Conservation (phyloP, 2,888 invertebrate species). For the Pantelozetes paolii region DNA sequence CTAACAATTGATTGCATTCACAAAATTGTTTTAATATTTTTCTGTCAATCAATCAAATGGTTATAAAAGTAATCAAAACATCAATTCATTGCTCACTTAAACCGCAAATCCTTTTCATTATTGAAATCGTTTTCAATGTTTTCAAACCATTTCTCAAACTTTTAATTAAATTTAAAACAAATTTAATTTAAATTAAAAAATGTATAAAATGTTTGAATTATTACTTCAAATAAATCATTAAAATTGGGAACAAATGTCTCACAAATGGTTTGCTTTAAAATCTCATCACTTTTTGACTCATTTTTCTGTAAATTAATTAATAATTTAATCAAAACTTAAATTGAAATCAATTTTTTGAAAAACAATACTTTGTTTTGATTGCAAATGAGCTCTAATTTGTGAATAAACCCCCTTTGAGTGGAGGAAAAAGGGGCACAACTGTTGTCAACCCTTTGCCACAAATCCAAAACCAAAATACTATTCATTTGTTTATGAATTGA, state of each 20-base stretch:
- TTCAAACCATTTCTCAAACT: slow-evolving; percentile 33
- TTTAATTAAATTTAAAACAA: neutral
- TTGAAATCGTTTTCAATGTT: slow-evolving; percentile 17
- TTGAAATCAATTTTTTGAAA: too few relatives aligned
- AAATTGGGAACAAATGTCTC: neutral
- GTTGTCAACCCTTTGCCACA: slow-evolving; percentile 28
- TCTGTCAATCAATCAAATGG: neutral
- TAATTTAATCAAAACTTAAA: too few relatives aligned
- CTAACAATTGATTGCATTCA: slow-evolving; percentile 51
- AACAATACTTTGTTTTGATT: neutral
- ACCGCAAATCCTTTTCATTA: slow-evolving; percentile 14
- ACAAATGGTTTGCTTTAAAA: neutral
- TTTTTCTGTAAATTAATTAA: neutral
- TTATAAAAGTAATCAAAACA: neutral
- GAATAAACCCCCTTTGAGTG: neutral
- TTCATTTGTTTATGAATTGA: neutral
- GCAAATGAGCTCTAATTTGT: slow-evolving; percentile 12
- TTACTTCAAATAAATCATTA: slow-evolving; percentile 10
- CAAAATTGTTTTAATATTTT: slow-evolving; percentile 48
- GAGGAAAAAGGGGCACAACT: slow-evolving; percentile 1
- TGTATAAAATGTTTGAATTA: neutral
- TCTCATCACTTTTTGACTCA: neutral
- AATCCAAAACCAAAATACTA: slow-evolving; percentile 16
- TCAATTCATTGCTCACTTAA: neutral
- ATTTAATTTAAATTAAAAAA: neutral